phyloP scores from a whole-genome alignment of 2,888 invertebrate genomes.

The Embidobia sp. region DNA sequence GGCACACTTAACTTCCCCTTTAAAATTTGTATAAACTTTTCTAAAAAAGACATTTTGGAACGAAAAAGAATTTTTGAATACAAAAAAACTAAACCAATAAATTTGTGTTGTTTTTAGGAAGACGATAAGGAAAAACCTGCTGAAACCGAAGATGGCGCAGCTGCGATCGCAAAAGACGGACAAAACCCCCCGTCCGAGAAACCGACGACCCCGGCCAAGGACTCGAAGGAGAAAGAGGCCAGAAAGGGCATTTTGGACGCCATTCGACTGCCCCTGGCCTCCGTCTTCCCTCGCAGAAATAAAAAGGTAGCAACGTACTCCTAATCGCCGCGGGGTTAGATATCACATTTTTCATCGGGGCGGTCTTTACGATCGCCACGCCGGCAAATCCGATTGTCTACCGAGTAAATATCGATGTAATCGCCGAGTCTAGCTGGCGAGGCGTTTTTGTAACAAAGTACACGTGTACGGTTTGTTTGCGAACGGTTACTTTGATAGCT shows the following conservation, averaged over 20 bases:
- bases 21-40: no score
- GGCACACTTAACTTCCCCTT: no score
- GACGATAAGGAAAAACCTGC: slow-evolving; percentile 77
- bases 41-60: no score
- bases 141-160: slow-evolving; percentile 72
- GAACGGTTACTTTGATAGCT: no score
- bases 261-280: slow-evolving; percentile 85
- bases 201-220: slow-evolving; percentile 73
- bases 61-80: no score
- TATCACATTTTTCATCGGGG: slow-evolving; percentile 40
- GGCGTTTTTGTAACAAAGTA: no score
- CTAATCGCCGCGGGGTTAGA: slow-evolving; percentile 3
- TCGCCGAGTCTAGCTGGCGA: slow-evolving; percentile 9
- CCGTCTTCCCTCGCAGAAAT: slow-evolving; percentile 79
- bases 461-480: no score
- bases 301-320: slow-evolving; percentile 73
- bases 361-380: slow-evolving; percentile 33
- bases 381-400: slow-evolving; percentile 34
- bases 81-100: no score
- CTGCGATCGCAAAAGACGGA: slow-evolving; percentile 72
- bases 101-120: slow-evolving; percentile 70
- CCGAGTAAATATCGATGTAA: slow-evolving; percentile 42
- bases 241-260: slow-evolving; percentile 83
- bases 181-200: slow-evolving; percentile 73
- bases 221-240: slow-evolving; percentile 74